Evolutionary conservation across 2,888 invertebrate genomes (phyloP), one percentile per base, ranked within the genome.

Genomic region (Scaeva pyrastri): DNA sequence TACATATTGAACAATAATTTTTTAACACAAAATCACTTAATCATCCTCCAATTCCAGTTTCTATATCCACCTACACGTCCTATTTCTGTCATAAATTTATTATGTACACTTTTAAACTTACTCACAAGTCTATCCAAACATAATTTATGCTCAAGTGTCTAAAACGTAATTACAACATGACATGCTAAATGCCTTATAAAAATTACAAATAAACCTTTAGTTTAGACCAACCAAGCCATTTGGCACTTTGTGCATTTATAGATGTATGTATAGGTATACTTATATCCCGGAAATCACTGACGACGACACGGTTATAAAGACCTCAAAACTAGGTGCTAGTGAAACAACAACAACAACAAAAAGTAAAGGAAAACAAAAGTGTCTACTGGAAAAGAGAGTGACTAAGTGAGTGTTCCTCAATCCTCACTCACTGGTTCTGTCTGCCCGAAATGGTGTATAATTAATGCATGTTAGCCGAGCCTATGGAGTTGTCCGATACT

Each of bases 81-180:
- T 64, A 74, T 73, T 73, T 70, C 73, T 77, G 81, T 81, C 81
- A 70, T 68, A 68, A 77, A 82, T 71, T 82, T 74, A 86, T 74
- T 74, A 74, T 73, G 70, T 60, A 1, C 70, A 71, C 77, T 52
- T 45, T 45, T 71, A 39, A 78, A 64, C 82, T 71, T 70, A 77
- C 73, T 74, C 78, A 60, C 58, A 66, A 58, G 52, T 41, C 60
- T 48, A 50, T 62, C 21, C 82, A 52, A 64, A 66, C 74, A 82
- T 86, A 78, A 86, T 73, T 86, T 86, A 78, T 86, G 82, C 74
- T 78, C 48, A 78, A 86, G 86, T 86, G 86, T 82, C 82, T 77
- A 19, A 86, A 78, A 86, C 48, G 86, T 86, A 86, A 86, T 82
- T 82, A 74, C 77, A 78, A 82, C 82, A 81, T 82, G 82, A 82